Evolutionary conservation across 2,797 vertebrate species (phyloP), one percentile per base, ranked within the genome.

Genomic region (Diplodus puntazzo): DNA sequence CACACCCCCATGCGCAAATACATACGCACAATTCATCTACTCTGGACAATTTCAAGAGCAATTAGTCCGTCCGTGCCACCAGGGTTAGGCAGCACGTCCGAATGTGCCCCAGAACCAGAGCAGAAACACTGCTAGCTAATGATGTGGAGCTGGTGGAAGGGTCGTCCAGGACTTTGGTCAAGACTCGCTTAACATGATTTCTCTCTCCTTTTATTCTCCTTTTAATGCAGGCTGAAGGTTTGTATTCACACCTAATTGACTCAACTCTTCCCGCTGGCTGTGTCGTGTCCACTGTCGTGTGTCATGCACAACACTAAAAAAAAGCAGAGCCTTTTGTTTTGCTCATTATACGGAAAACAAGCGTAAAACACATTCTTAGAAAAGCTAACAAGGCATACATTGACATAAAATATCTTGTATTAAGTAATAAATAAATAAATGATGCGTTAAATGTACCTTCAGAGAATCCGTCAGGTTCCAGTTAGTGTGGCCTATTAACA

Each of bases 161-260:
- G 75, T 78, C 27, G 20, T 46, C 73, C 23, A 20, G 79, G 86
- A 84, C 84, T 87, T 86, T 82, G 87, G 86, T 87, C 39, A 73
- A 86, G 61, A 81, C 83, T 84, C 70, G 70, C 83, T 84, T 65
- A 76, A 85, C 85, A 75, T 42, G 52, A 69, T 76, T 49, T 49
- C 69, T 75, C 61, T 86, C 48, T 75, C 57, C 43, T 79, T 87
- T 80, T 78, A 87, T 89, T 88, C 65, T 25, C 25, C 25, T 25
- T 25, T 25, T 90, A 88, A 92, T 79, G 59, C 23, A 52, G 62
- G 74, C 80, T 79, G 85, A 81, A 89, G 83, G 77, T 82, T 87
- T 86, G 70, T 57, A 82, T 92, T 89, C 82, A 84, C 8, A 76
- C 81, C 88, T 92, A 94, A 94, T 92, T 92, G 89, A 92, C 87